phyloP scores from a whole-genome alignment of 1,140 invertebrate genomes.

The Drosophila nasuta region DNA sequence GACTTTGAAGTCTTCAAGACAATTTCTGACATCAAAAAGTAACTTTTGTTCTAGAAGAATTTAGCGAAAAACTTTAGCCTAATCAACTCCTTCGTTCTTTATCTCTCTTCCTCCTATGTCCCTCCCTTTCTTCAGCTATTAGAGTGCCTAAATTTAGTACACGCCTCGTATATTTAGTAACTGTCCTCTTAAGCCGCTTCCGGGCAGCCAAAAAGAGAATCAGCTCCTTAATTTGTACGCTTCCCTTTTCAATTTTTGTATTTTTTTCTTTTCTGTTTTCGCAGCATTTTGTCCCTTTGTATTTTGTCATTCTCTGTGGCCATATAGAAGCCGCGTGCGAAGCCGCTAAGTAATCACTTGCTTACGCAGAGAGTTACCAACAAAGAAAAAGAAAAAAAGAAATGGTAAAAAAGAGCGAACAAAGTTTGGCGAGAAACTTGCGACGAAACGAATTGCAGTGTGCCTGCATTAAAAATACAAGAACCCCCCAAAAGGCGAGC shows the following conservation, averaged over 20 bases:
- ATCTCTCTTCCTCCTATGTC: neutral
- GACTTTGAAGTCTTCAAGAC: conserved; percentile 27
- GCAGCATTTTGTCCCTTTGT: neutral
- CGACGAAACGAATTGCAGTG: conserved; percentile 37
- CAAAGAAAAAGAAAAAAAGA: neutral
- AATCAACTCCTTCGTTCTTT: neutral
- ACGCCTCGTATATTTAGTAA: neutral
- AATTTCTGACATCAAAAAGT: conserved; percentile 11
- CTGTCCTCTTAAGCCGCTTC: conserved; percentile 8
- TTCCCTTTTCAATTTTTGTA: neutral
- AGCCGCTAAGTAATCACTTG: conserved; percentile 65
- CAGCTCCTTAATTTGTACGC: conserved; percentile 11
- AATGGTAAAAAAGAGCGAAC: conserved; percentile 2
- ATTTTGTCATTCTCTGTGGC: conserved; percentile 61
- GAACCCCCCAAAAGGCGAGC: conserved; percentile 11
- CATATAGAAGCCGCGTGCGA: conserved; percentile 34
- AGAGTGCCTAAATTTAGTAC: neutral
- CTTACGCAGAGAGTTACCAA: conserved; percentile 25
- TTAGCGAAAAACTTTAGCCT: neutral
- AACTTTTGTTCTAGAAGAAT: neutral
- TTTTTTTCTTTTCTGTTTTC: neutral
- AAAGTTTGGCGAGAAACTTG: conserved; percentile 12
- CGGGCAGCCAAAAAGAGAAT: neutral
- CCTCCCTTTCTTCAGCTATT: neutral
- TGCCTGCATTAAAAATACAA: conserved; percentile 67